Conservation (phyloP, 2,797 vertebrate species). For the Oreochromis mossambicus region DNA sequence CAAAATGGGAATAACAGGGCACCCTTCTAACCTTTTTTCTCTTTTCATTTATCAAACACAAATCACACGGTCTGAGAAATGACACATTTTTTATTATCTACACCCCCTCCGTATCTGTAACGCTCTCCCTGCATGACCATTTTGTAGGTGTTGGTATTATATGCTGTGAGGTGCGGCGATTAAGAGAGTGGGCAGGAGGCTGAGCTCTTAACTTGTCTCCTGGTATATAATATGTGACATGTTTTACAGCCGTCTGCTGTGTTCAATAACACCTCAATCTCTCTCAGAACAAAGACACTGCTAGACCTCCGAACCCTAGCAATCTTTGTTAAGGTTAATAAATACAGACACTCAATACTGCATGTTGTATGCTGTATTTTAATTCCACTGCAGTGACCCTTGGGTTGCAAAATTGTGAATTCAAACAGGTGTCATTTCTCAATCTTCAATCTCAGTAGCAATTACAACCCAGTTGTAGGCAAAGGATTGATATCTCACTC, state of each 20-base stretch:
- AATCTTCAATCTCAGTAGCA: not conserved
- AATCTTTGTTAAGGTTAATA: not conserved
- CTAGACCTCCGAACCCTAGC: not conserved
- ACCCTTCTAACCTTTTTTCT: not conserved
- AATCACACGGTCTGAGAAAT: slow-evolving; percentile 15
- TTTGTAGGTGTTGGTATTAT: slow-evolving; percentile 29
- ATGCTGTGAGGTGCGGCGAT: slow-evolving; percentile 24
- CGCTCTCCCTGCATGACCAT: not conserved
- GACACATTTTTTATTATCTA: slow-evolving; percentile 32
- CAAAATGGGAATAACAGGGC: not conserved
- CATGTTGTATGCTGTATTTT: not conserved
- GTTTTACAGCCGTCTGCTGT: slow-evolving; percentile 30
- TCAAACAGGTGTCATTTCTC: not conserved
- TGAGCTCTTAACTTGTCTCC: slow-evolving; percentile 32
- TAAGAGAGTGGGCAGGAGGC: slow-evolving; percentile 25
- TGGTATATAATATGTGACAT: slow-evolving; percentile 20
- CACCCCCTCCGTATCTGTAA: not conserved
- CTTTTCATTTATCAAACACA: slow-evolving; percentile 13
- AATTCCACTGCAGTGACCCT: not conserved
- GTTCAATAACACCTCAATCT: slow-evolving; percentile 16
- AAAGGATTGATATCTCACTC: slow-evolving; percentile 29
- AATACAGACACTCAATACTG: not conserved
- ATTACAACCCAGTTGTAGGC: not conserved
- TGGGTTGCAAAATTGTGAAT: not conserved
- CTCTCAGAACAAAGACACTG: slow-evolving; percentile 2